Evolutionary conservation across 2,113 vertebrate genomes (phyloP).

Genomic region (Mustela lutreola): DNA sequence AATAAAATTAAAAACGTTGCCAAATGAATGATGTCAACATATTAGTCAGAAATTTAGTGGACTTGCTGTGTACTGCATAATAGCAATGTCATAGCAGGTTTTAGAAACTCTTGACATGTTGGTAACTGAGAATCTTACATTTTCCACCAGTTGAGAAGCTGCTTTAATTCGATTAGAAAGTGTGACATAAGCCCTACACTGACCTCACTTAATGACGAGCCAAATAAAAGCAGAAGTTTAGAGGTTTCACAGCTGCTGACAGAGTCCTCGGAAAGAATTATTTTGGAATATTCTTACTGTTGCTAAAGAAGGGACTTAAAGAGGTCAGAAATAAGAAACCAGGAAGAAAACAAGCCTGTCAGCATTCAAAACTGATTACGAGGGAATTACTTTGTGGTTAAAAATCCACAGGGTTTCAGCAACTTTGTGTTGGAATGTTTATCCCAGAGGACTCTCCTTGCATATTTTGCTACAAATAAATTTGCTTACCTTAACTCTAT

Average conservation of each 20-base stretch:
- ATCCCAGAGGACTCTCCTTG: constrained; percentile 39
- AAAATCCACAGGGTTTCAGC: constrained; percentile 76
- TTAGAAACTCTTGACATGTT: background rate
- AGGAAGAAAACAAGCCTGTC: constrained; percentile 86
- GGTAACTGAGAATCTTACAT: background rate
- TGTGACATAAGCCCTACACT: constrained; percentile 38
- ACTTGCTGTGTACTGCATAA: background rate
- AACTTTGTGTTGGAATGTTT: constrained; percentile 72
- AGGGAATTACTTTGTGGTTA: constrained; percentile 80
- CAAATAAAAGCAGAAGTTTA: constrained; percentile 65
- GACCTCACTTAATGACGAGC: constrained; percentile 55
- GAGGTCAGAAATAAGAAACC: constrained; percentile 85
- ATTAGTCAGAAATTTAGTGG: constrained; percentile 18
- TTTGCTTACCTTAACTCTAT: constrained; percentile 62
- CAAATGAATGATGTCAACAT: background rate
- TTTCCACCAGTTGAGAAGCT: constrained; percentile 50
- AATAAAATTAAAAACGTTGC: background rate
- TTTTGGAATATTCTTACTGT: constrained; percentile 73
- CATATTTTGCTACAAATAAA: constrained; percentile 56
- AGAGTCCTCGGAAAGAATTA: constrained; percentile 72
- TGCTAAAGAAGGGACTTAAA: constrained; percentile 77
- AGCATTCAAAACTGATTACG: constrained; percentile 86
- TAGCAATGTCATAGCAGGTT: background rate
- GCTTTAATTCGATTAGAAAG: constrained; percentile 51
- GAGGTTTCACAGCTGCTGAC: constrained; percentile 77